Conservation (phyloP, 2,888 invertebrate genomes). For the Schrankia costaestrigalis region DNA sequence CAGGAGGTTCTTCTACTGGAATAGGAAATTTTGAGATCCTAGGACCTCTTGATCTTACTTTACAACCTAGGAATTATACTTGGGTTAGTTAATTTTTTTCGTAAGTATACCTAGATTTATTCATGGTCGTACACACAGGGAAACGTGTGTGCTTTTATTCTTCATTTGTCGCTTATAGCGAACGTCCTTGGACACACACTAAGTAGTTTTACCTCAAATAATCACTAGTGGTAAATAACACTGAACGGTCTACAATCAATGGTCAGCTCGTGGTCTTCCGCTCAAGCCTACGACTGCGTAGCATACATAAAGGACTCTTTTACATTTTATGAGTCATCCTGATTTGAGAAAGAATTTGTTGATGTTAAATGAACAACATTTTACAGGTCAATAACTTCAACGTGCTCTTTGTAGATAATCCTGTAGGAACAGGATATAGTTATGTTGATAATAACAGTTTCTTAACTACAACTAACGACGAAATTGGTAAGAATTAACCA, state of each 20-base stretch:
- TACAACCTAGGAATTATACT: conserved; percentile 85
- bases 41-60: conserved; percentile 84
- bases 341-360: not conserved
- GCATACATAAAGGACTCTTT: no score
- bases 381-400: conserved; percentile 87
- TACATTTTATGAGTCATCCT: not conserved
- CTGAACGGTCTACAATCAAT: no score
- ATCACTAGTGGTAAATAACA: no score
- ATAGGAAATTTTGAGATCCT: conserved; percentile 94
- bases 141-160: no score
- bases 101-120: no score
- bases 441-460: conserved; percentile 81
- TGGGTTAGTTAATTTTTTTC: conserved; percentile 82
- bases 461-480: conserved; percentile 62
- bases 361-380: not conserved
- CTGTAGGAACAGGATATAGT: conserved; percentile 93
- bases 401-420: conserved; percentile 93
- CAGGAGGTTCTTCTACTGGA: conserved; percentile 88
- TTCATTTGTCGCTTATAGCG: no score
- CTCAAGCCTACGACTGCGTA: no score
- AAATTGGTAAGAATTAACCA: conserved; percentile 65
- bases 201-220: no score
- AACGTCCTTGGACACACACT: no score
- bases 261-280: no score
- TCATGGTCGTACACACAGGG: no score